Base-by-base conservation (phyloP, 2,113 vertebrate species). In the Ivindomyrus marchei region DNA sequence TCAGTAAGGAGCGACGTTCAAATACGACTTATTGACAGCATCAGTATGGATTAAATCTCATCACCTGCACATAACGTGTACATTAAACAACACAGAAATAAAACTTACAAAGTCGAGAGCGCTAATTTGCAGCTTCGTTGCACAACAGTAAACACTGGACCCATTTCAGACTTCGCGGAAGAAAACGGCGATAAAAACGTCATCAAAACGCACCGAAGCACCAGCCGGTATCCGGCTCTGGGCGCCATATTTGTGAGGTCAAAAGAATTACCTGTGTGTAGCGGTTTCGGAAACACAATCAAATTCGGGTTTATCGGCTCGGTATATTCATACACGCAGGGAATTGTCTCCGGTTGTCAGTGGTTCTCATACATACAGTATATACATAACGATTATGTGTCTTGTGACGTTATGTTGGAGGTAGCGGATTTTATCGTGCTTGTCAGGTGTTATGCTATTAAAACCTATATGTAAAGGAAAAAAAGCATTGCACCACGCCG, bases 131-230 rank as follows among this genome's bases (percentile, higher is more conserved):
- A 15, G 46, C n/a, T 85, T 85, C 46, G 10, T 85, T 19, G 15
- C 74, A 80, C 74, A 42, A 1, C 74, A 19, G 36, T 80, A 7
- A 80, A 80, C 74, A 19, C n/a, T 15, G 0, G 24, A 45, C 7
- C 17, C 24, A 13, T 56, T 89, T 80, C 31, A 49, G 70, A 89
- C 46, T 83, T 89, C 74, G 88, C 88, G 74, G 70, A 89, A 52
- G 74, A 50, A 89, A 89, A 1, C n/a, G 2, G 88, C 2, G 4
- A 80, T 13, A 45, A 50, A 7, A 13, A 83, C 58, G 89, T 90
- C 89, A 90, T 90, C 85, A 90, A 70, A 15, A 42, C 17, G 74
- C 74, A 11, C 74, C 74, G 36, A 42, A 19, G 15, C 15, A 42
- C 36, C 5, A 80, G 1, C 74, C 36, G 15, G 11, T 3, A 11